phyloP scores from a whole-genome alignment of 2,888 invertebrate species.

The Philereme vetulata region DNA sequence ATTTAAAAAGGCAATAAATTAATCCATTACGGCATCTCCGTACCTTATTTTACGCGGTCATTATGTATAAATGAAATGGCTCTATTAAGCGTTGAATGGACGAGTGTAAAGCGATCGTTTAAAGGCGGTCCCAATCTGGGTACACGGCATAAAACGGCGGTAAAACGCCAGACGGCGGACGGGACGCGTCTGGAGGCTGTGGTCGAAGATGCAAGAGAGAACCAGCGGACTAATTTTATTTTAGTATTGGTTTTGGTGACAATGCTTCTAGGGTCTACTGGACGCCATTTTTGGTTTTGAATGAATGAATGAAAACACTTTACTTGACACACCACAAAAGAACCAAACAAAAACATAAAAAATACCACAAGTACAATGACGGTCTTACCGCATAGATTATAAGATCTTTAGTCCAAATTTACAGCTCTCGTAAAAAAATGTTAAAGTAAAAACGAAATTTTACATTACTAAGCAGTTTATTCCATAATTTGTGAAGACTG shows the following conservation, averaged over 20 bases:
- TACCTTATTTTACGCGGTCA: constrained; percentile 67
- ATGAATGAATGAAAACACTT: no score
- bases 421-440: no score
- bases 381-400: no score
- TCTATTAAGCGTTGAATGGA: constrained; percentile 70
- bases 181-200: constrained; percentile 36
- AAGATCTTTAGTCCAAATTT: no score
- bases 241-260: no score
- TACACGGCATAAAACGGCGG: constrained; percentile 72
- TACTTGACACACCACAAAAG: no score
- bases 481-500: not conserved
- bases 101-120: constrained; percentile 72
- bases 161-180: constrained; percentile 61
- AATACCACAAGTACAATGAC: no score
- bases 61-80: constrained; percentile 71
- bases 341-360: no score
- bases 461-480: no score
- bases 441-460: no score
- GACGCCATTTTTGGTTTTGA: no score
- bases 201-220: constrained; percentile 34
- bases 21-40: constrained; percentile 37
- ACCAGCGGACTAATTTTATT: constrained; percentile 28
- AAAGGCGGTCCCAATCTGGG: constrained; percentile 70
- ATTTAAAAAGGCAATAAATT: constrained; percentile 34
- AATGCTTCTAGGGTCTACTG: no score